phyloP scores from a whole-genome alignment of 1,140 invertebrate genomes.

The Drosophila ironensis region DNA sequence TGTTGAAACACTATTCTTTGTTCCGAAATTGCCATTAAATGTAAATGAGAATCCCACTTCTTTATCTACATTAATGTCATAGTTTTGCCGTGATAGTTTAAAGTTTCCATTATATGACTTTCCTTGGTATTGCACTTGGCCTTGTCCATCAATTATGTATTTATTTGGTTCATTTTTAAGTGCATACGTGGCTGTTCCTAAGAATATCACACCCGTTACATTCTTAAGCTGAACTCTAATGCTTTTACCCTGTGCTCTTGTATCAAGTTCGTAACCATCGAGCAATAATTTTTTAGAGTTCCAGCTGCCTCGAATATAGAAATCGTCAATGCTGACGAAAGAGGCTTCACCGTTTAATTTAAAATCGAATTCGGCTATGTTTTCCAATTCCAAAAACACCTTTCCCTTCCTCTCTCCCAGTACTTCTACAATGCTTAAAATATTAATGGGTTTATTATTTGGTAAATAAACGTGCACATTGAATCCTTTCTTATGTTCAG shows the following conservation, averaged over 20 bases:
- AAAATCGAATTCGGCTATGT: conserved; percentile 83
- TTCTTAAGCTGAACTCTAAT: conserved; percentile 85
- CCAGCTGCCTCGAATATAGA: conserved; percentile 85
- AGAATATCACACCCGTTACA: conserved; percentile 86
- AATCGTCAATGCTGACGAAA: conserved; percentile 86
- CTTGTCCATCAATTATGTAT: conserved; percentile 87
- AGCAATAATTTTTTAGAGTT: conserved; percentile 86
- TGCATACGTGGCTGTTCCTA: conserved; percentile 86
- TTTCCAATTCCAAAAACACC: conserved; percentile 83
- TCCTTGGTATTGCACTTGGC: conserved; percentile 84
- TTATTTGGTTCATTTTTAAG: conserved; percentile 87
- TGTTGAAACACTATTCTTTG: conserved; percentile 84
- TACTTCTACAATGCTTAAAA: conserved; percentile 83
- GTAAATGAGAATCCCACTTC: conserved; percentile 86
- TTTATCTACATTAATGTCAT: conserved; percentile 84
- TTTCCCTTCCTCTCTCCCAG: conserved; percentile 84
- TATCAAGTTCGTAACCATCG: conserved; percentile 86
- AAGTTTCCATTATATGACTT: conserved; percentile 87
- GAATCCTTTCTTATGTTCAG: conserved; percentile 62
- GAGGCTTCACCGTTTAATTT: conserved; percentile 84
- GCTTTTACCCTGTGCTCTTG: conserved; percentile 86
- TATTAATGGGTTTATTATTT: conserved; percentile 80
- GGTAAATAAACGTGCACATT: conserved; percentile 31
- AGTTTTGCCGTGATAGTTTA: conserved; percentile 86
- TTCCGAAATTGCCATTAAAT: conserved; percentile 83